Evolutionary conservation across 2,888 invertebrate genomes (phyloP).

Genomic region (Didymodactylos carnosus): DNA sequence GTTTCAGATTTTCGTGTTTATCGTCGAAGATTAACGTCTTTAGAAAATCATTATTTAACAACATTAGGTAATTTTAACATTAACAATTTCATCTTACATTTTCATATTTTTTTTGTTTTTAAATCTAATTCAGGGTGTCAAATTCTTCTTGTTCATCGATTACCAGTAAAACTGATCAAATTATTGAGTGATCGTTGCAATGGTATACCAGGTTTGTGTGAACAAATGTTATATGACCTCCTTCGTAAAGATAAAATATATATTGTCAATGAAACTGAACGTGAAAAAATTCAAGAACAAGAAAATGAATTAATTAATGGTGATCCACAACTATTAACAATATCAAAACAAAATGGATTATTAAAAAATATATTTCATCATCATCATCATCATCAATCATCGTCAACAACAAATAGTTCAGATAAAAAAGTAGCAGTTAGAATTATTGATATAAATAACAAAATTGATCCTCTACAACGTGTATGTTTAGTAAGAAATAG

Average conservation of each 20-base stretch:
- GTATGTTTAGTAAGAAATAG: neutral
- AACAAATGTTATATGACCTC: neutral
- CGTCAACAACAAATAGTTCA: neutral
- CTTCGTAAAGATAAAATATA: neutral
- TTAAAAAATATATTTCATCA: neutral
- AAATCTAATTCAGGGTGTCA: neutral
- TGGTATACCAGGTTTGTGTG: neutral
- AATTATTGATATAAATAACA: too few species aligned
- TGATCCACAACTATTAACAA: neutral
- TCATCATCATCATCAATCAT: neutral
- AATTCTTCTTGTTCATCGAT: neutral
- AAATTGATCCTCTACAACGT: neutral
- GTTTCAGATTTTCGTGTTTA: neutral
- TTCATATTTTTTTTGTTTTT: neutral
- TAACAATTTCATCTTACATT: neutral
- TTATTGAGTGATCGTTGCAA: neutral
- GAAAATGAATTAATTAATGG: neutral
- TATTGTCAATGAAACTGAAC: neutral
- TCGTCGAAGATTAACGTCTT: neutral
- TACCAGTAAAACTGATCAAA: neutral
- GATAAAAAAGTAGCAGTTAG: too few species aligned
- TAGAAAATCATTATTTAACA: neutral
- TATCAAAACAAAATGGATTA: neutral
- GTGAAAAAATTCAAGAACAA: neutral
- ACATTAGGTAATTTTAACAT: neutral